Percentiles rank a stretch among this genome's conserved stretches.
These are phyloP conservation scores for Cladopsammia gracilis DNA, from an alignment of 64 coral and sea anemone genomes.

Conservation along the genomic window DNA sequence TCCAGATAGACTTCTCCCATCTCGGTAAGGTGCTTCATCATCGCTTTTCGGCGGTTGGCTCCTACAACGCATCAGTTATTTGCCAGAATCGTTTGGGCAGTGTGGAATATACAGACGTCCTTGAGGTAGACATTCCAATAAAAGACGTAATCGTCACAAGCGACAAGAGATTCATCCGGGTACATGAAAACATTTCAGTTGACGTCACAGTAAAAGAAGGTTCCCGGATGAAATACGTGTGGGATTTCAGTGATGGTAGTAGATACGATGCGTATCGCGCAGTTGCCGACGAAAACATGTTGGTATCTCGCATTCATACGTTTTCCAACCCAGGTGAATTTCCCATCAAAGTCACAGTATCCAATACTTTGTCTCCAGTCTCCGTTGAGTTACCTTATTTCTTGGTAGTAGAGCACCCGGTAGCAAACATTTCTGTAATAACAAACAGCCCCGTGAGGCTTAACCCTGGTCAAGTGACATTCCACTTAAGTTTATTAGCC, in stretches of 20 bases:
- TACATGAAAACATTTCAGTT: slow-evolving; percentile 58
- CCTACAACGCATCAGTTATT: slow-evolving; percentile 51
- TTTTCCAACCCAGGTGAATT: slow-evolving; percentile 62
- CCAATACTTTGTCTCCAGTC: slow-evolving; percentile 60
- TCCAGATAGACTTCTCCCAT: slow-evolving; percentile 69
- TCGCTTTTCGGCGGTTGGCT: slow-evolving; percentile 57
- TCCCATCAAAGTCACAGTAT: slow-evolving; percentile 71
- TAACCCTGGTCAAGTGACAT: slow-evolving; percentile 42
- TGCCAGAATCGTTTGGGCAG: slow-evolving; percentile 76
- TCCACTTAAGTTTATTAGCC: slow-evolving; percentile 25
- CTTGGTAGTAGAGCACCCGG: slow-evolving; percentile 72
- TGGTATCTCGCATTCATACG: slow-evolving; percentile 46
- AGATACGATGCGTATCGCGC: slow-evolving; percentile 3
- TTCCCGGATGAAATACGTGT: slow-evolving; percentile 69
- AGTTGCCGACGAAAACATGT: background rate
- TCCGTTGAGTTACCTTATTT: slow-evolving; percentile 10
- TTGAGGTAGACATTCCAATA: slow-evolving; percentile 74
- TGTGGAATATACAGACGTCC: background rate
- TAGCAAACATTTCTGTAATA: slow-evolving; percentile 54
- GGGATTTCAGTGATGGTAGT: slow-evolving; percentile 73
- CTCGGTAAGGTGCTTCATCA: slow-evolving; percentile 49
- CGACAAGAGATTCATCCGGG: slow-evolving; percentile 70
- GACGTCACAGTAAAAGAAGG: slow-evolving; percentile 63
- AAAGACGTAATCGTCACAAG: slow-evolving; percentile 40
- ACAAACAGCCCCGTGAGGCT: slow-evolving; percentile 73